phyloP scores from a whole-genome alignment of 1,140 invertebrate genomes.

The Bombus confusus region DNA sequence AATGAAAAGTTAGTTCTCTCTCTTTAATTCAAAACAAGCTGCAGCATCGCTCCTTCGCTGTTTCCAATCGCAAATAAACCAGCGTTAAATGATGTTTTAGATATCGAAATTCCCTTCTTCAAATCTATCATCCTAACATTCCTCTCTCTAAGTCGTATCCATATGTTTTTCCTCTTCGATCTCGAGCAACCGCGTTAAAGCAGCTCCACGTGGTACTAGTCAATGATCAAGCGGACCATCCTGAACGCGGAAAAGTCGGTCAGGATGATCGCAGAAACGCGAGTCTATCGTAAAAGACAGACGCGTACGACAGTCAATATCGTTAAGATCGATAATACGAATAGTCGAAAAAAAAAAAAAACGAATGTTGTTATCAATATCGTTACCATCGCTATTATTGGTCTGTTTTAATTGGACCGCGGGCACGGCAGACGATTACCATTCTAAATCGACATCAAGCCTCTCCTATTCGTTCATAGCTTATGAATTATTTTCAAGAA shows the following conservation, averaged over 20 bases:
- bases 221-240: not conserved
- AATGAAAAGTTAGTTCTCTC: not conserved
- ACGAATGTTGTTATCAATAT: slow-evolving; percentile 45
- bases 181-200: not conserved
- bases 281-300: slow-evolving; percentile 11
- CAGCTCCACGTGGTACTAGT: not conserved
- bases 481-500: not conserved
- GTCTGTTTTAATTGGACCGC: slow-evolving; percentile 67
- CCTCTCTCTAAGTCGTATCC: too few species aligned
- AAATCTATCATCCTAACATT: not conserved
- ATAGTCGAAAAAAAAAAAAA: slow-evolving; percentile 21
- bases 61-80: not conserved
- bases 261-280: slow-evolving; percentile 13
- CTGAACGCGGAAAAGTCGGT: not conserved
- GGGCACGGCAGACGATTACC: slow-evolving; percentile 22
- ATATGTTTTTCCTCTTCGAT: not conserved
- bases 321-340: slow-evolving; percentile 9
- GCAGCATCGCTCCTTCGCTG: not conserved
- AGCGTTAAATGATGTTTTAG: too few species aligned
- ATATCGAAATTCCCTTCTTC: not conserved
- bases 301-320: not conserved
- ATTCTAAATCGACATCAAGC: slow-evolving; percentile 44
- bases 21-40: not conserved
- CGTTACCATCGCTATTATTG: slow-evolving; percentile 61
- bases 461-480: not conserved